Evolutionary conservation across 2,113 vertebrate species (phyloP).

Genomic region (Larimichthys crocea): DNA sequence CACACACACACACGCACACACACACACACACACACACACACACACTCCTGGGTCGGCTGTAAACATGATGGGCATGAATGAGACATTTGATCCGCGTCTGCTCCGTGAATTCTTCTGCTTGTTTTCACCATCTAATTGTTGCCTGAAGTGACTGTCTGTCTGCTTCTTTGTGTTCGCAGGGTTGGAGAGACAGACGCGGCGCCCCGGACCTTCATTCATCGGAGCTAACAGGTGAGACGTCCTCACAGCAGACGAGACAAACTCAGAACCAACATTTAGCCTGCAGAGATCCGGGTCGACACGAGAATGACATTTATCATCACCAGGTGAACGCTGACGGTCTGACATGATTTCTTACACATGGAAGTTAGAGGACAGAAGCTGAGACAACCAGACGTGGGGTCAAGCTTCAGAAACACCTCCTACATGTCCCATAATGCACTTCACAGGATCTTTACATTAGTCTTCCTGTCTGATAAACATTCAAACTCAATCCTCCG

Average conservation of each 20-base stretch:
- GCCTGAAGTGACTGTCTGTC: neutral
- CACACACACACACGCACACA: no score
- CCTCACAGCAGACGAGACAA: neutral
- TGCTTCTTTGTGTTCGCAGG: neutral
- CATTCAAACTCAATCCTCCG: no score
- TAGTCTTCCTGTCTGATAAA: no score
- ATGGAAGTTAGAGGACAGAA: neutral
- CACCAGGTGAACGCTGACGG: no score
- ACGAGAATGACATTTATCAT: no score
- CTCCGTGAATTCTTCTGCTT: neutral
- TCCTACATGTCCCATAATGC: conserved; percentile 19
- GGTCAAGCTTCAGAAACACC: neutral
- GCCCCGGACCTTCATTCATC: neutral
- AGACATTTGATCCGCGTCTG: neutral
- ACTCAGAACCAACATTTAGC: neutral
- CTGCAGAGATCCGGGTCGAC: no score
- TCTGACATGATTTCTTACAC: no score
- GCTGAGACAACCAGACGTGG: neutral
- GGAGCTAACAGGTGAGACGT: neutral
- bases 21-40: neutral
- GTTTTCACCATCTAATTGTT: neutral
- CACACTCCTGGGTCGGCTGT: neutral
- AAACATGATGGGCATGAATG: neutral
- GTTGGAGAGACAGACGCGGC: neutral
- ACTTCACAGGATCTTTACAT: neutral